Evolutionary conservation across 2,888 invertebrate species (phyloP).

Genomic region (Camponotus fellah): DNA sequence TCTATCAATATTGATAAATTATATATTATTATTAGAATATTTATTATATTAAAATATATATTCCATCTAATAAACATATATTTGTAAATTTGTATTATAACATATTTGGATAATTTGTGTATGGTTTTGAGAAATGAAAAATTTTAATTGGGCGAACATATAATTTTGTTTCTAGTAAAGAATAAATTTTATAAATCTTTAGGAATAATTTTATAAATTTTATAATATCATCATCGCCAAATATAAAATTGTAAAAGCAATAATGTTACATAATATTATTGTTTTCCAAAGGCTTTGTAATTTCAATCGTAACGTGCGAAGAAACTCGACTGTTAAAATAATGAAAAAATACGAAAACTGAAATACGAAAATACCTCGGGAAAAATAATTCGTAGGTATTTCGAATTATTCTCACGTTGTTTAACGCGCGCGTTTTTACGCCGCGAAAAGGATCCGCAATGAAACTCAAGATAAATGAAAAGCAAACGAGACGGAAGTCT

Average conservation of each 20-base stretch:
- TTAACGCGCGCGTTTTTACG: not conserved
- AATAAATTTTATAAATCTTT: not conserved
- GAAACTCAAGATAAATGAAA: slow-evolving; percentile 64
- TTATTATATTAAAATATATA: slow-evolving; percentile 1
- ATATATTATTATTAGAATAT: slow-evolving; percentile 9
- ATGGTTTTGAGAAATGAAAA: not conserved
- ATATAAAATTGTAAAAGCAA: not conserved
- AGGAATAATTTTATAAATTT: not conserved
- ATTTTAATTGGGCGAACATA: not conserved
- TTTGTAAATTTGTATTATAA: not conserved
- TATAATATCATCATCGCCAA: not conserved
- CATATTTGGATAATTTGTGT: not conserved
- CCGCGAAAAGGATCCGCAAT: slow-evolving; percentile 56
- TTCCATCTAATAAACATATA: not conserved
- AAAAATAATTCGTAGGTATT: not conserved
- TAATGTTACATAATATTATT: no score
- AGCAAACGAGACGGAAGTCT: slow-evolving; percentile 61
- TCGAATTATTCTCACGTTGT: not conserved
- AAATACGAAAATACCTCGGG: no score
- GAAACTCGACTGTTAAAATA: not conserved
- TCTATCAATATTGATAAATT: slow-evolving; percentile 15
- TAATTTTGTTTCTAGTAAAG: not conserved
- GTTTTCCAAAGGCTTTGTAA: not conserved
- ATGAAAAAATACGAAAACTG: not conserved
- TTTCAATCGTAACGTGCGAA: not conserved